Evolutionary conservation across 2,797 vertebrate genomes (phyloP), one percentile per base, ranked within the genome.

Genomic region (Cyclura pinguis): DNA sequence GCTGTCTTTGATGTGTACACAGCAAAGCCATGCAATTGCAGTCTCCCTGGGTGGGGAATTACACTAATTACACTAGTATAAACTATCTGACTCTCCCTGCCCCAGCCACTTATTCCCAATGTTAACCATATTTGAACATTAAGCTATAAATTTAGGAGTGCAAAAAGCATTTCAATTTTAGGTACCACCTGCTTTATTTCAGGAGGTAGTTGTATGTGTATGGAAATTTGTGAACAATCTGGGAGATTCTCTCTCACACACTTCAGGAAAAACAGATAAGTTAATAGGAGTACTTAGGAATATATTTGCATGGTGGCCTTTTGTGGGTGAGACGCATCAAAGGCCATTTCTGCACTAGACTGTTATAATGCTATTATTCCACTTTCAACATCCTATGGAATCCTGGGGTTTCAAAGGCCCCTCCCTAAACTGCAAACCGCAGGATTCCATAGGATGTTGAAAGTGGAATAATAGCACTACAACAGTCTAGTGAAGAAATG

Each of bases 1-100:
- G 64, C 64, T 86, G 74, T 52, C 35, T 85, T 89, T 89, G 83
- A 89, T 27, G 16, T 80, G 16, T 27, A 74, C 4, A 13, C 16
- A 78, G 47, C 16, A 78, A 50, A 42, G 50, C 64, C 35, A 20
- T 62, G 78, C 52, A 90, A 90, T 42, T 52, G 52, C 55, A 90
- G 82, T 67, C 81, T 77, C 82, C 22, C 14, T 80, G 73, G 88
- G 38, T 76, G 73, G 10, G n/a, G 74, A 35, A 3, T 35, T 16
- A 14, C n/a, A 16, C 22, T 7, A n/a, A 14, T n/a, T 62, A 50
- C 6, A 73, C 24, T 89, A n/a, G 72, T 74, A 16, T 8, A 24
- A 52, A 88, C 42, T 62, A 72, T 82, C 29, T 29, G 27, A 69
- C 67, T 73, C 5, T 50, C 47, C n/a, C 62, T 73, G 10, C 35